Evolutionary conservation across 2,113 vertebrate genomes (phyloP), one percentile per base, ranked within the genome.

Genomic region (Urocynchramus pylzowi): DNA sequence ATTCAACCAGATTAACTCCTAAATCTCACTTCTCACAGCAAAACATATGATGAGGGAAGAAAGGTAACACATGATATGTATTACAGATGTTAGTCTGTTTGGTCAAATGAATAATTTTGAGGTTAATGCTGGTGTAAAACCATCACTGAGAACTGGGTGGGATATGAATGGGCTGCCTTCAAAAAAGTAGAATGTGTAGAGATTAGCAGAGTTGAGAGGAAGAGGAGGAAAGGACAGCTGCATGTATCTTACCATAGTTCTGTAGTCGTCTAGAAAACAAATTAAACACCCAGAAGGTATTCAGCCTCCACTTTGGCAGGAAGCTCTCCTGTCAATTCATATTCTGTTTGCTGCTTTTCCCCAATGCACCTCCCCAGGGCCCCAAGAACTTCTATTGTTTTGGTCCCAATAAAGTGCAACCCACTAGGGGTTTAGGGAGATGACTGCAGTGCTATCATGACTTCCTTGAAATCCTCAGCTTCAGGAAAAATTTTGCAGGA

Each of bases 331-430:
- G 54, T 71, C n/a, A 50, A 8, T 56, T 91, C 7, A 0, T 23
- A 9, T 16, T 67, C 31, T 47, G 15, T 42, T 71, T 41, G 7
- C 35, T 76, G 30, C 47, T 68, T 84, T 68, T 33, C 30, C 8
- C 24, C n/a, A 37, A 0, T 6, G 13, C 14, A 76, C 33, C 26
- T 83, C 16, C 16, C 20, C 45, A 61, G 37, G 21, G 9, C 16
- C 18, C 1, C 1, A 19, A 16, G 26, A 81, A 42, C 13, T 85
- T 53, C 4, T 0, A 14, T 24, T 71, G 30, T 31, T 13, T 64
- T 68, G 24, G 16, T 39, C 19, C 63, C 85, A 76, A 42, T 52
- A 28, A 73, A 76, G 20, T 5, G 5, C 33, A 33, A 44, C 23
- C 13, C 27, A 26, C 4, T 33, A 47, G 33, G 26, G 20, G 4